phyloP scores from a whole-genome alignment of 2,888 invertebrate species.

The Liposcelis brunnea region DNA sequence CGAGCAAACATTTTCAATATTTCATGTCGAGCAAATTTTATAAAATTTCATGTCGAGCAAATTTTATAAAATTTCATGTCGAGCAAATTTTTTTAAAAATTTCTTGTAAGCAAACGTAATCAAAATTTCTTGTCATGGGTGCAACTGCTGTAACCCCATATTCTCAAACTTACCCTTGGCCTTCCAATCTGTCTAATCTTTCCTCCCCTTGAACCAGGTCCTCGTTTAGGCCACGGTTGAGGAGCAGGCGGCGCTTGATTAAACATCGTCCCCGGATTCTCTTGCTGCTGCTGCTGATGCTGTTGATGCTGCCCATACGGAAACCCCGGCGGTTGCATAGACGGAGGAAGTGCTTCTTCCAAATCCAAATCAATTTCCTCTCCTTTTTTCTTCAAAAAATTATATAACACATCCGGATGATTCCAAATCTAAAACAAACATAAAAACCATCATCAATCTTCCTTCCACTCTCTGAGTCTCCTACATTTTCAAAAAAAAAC shows the following conservation, averaged over 20 bases:
- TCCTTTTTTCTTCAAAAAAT: constrained; percentile 67
- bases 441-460: not conserved
- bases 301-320: not conserved
- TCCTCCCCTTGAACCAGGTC: constrained; percentile 4
- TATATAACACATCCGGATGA: constrained; percentile 81
- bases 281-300: too few species aligned
- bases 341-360: constrained; percentile 38
- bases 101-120: too few species aligned
- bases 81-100: too few species aligned
- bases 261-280: too few species aligned
- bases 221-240: not conserved
- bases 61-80: too few species aligned
- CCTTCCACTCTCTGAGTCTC: not conserved
- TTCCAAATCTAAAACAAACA: constrained; percentile 58
- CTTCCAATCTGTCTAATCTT: not conserved
- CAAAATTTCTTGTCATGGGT: too few species aligned
- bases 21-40: too few species aligned
- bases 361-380: constrained; percentile 60
- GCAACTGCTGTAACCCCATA: too few species aligned
- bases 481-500: constrained; percentile 13
- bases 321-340: not conserved
- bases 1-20: too few species aligned
- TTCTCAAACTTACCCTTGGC: not conserved
- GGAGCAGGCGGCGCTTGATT: not conserved
- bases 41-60: too few species aligned